Evolutionary conservation across 2,113 vertebrate genomes (phyloP).

Genomic region (Laticauda laticaudata): DNA sequence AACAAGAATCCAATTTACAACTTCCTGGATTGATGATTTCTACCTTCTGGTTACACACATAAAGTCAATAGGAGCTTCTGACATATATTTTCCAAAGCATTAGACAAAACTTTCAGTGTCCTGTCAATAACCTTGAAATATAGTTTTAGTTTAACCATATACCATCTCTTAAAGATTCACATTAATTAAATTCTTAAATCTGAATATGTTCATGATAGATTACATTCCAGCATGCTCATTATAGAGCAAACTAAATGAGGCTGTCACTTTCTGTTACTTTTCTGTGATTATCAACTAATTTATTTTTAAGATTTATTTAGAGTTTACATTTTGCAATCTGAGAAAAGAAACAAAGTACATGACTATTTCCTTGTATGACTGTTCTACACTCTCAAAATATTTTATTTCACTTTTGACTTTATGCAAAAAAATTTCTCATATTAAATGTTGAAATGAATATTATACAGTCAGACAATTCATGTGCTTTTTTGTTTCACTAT

Average conservation of each 20-base stretch:
- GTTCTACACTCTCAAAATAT: not conserved
- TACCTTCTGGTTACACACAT: not conserved
- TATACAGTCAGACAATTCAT: not conserved
- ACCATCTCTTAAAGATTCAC: not conserved
- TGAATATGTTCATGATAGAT: not conserved
- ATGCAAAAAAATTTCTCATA: not conserved
- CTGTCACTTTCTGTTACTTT: not conserved
- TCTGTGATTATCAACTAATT: not conserved
- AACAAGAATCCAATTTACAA: not conserved
- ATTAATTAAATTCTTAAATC: not conserved
- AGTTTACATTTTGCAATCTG: not conserved
- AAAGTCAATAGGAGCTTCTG: not conserved
- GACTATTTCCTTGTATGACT: not conserved
- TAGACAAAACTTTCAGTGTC: not conserved
- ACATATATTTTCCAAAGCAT: not conserved
- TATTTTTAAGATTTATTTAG: not conserved
- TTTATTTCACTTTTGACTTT: not conserved
- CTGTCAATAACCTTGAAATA: not conserved
- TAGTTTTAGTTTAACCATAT: not conserved
- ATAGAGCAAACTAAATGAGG: not conserved
- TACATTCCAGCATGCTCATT: not conserved
- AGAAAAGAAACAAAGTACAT: not conserved
- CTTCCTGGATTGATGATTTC: not conserved
- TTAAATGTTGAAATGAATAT: not conserved
- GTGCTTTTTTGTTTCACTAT: not conserved